Percentiles rank a stretch among this genome's conserved stretches.
These are phyloP conservation scores for Elanoides forficatus DNA, from an alignment of 2,113 vertebrate genomes.

Conservation along the genomic window DNA sequence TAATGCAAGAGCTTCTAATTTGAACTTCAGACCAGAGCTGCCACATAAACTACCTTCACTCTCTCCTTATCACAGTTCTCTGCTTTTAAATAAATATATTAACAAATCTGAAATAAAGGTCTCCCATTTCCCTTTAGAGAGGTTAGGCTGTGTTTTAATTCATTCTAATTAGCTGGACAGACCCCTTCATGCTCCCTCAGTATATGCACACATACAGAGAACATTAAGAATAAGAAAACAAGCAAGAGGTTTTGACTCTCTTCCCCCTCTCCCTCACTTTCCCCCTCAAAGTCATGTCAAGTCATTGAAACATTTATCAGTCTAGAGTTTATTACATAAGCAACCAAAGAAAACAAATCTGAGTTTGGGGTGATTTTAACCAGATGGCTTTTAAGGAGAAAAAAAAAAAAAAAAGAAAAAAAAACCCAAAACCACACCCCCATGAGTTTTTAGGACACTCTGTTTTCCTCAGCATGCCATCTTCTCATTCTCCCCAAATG, in stretches of 20 bases:
- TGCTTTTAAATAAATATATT: not conserved
- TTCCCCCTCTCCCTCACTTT: rapidly evolving
- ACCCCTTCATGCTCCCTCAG: not conserved
- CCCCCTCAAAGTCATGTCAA: not conserved
- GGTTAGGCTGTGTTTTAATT: not conserved
- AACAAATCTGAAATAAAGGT: not conserved
- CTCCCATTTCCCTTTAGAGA: not conserved
- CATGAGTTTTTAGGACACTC: not conserved
- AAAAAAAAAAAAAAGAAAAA: not conserved
- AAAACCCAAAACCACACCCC: too few species aligned
- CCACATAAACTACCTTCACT: not conserved
- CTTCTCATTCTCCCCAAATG: not conserved
- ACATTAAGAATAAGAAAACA: not conserved
- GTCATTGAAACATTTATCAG: not conserved
- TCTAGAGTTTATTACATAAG: not conserved
- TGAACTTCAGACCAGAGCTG: not conserved
- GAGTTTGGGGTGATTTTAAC: not conserved
- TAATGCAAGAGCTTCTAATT: not conserved
- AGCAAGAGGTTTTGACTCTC: not conserved
- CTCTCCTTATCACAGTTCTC: not conserved
- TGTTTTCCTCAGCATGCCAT: not conserved
- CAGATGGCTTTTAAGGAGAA: not conserved
- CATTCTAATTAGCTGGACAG: not conserved
- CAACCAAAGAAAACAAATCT: not conserved
- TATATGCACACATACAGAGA: not conserved